These are phyloP conservation scores for Calameuta pallipes DNA, from an alignment of 2,888 invertebrate species.

Conservation along the genomic window DNA sequence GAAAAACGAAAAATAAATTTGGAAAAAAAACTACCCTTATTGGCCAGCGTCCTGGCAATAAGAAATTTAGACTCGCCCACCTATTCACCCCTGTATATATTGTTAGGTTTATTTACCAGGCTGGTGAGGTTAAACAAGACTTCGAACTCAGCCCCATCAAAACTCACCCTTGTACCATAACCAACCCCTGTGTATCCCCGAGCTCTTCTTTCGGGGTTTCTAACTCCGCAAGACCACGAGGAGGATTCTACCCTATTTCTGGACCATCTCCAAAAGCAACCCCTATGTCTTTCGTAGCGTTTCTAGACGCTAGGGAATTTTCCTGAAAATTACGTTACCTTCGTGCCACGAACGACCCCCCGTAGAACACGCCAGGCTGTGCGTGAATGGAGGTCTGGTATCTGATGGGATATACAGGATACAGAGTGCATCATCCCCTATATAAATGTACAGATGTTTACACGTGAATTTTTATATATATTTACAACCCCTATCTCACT, in stretches of 20 bases:
- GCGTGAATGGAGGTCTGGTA: background rate
- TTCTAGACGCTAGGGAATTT: background rate
- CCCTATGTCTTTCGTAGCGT: background rate
- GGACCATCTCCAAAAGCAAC: background rate
- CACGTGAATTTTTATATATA: background rate
- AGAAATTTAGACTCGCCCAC: background rate
- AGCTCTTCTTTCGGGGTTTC: background rate
- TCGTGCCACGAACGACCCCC: background rate
- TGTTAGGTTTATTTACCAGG: constrained; percentile 7
- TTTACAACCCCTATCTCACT: background rate
- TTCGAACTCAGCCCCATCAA: background rate
- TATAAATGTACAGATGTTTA: background rate
- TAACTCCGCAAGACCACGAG: background rate
- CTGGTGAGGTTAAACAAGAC: constrained; percentile 8
- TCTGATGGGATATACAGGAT: background rate
- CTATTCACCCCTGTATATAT: background rate
- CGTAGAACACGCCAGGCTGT: background rate
- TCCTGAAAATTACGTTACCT: background rate
- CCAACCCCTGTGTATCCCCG: background rate
- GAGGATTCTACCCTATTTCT: background rate
- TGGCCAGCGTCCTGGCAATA: background rate
- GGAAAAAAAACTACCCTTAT: background rate
- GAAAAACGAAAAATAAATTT: background rate
- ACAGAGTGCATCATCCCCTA: background rate
- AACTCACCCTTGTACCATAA: background rate